phyloP scores from a whole-genome alignment of 2,797 vertebrate genomes.

The Apogon talboti region DNA sequence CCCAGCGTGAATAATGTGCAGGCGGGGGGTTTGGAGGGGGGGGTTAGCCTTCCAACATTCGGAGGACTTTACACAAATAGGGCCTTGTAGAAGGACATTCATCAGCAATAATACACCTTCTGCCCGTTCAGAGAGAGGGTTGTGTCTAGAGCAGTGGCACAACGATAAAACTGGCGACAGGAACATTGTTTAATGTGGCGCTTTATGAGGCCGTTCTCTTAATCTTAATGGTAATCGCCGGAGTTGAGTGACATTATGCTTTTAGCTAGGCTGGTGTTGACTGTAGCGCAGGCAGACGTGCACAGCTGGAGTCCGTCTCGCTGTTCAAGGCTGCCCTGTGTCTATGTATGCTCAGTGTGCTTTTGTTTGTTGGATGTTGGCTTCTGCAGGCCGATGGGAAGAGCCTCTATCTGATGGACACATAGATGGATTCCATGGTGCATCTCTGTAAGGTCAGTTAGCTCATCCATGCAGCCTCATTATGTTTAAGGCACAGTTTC shows the following conservation, averaged over 20 bases:
- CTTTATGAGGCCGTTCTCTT: constrained; percentile 53
- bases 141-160: constrained; percentile 36
- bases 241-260: constrained; percentile 25
- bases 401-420: too few species aligned
- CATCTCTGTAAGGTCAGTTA: too few species aligned
- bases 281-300: constrained; percentile 26
- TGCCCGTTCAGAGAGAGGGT: constrained; percentile 34
- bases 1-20: constrained; percentile 76
- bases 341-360: constrained; percentile 24
- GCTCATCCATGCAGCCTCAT: too few species aligned
- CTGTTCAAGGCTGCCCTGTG: not conserved
- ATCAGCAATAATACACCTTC: constrained; percentile 60
- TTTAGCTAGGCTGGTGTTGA: constrained; percentile 38
- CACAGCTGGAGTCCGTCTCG: constrained; percentile 13
- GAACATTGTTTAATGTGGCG: constrained; percentile 51
- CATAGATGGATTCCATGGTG: too few species aligned
- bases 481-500: too few species aligned
- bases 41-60: constrained; percentile 45
- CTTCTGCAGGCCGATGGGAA: not conserved
- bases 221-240: constrained; percentile 48
- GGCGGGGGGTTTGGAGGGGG: constrained; percentile 9
- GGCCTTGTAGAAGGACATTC: constrained; percentile 60
- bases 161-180: constrained; percentile 36
- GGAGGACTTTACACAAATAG: constrained; percentile 68
- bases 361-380: not conserved